Percentiles rank a stretch among this genome's conserved stretches.
Conservation (phyloP, 2,888 invertebrate species). For the Podabrus alpinus region DNA sequence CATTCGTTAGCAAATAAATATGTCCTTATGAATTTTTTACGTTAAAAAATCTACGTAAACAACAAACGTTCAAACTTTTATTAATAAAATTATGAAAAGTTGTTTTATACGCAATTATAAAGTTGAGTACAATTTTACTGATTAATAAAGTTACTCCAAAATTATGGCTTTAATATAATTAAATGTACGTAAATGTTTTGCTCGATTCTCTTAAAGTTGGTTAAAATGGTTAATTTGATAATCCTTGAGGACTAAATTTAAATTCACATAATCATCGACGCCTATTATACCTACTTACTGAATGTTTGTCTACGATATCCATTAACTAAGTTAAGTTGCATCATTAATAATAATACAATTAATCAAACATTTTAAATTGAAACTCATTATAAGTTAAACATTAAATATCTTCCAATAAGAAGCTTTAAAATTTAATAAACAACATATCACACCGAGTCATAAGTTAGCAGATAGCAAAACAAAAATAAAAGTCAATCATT, state of each 20-base stretch:
- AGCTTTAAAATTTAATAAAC: constrained; percentile 20
- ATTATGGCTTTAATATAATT: not conserved
- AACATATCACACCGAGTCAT: constrained; percentile 23
- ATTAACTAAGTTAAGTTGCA: not conserved
- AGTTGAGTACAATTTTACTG: not conserved
- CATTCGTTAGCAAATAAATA: not conserved
- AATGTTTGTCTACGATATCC: not conserved
- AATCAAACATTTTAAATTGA: not conserved
- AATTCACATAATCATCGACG: not conserved
- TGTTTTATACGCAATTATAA: not conserved
- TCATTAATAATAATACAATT: not conserved
- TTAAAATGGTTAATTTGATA: not conserved
- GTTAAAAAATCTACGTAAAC: not conserved
- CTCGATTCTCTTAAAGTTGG: not conserved
- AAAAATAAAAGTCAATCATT: constrained; percentile 30
- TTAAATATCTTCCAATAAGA: constrained; percentile 11
- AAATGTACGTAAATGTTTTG: not conserved
- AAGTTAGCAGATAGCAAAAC: constrained; percentile 19
- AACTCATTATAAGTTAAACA: not conserved
- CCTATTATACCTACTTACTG: not conserved
- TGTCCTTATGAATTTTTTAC: not conserved
- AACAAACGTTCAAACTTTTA: not conserved
- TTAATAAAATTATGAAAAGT: not conserved
- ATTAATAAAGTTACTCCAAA: not conserved
- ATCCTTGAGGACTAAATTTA: not conserved